These are phyloP conservation scores for Agrilus cyanescens DNA, from an alignment of 2,888 invertebrate genomes.

Conservation along the genomic window DNA sequence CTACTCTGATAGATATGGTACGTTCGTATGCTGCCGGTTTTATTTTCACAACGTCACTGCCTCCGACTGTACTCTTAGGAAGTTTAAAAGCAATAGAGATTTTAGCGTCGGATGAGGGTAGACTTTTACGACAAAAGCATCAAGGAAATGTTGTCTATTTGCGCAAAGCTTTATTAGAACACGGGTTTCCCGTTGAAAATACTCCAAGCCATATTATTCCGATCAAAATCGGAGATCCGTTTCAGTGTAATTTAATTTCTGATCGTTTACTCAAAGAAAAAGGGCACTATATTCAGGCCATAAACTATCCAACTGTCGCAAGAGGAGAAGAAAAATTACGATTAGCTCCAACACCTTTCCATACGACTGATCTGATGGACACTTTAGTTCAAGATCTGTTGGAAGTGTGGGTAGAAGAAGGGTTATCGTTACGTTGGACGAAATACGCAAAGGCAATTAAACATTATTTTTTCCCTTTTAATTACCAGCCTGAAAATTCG, in stretches of 20 bases:
- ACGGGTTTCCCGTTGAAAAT: slow-evolving; percentile 75
- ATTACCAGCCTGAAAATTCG: neutral
- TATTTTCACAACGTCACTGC: slow-evolving; percentile 92
- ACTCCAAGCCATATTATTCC: slow-evolving; percentile 95
- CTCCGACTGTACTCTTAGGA: slow-evolving; percentile 84
- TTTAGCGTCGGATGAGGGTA: slow-evolving; percentile 77
- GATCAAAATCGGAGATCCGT: slow-evolving; percentile 81
- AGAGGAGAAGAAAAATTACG: slow-evolving; percentile 84
- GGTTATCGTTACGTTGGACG: slow-evolving; percentile 53
- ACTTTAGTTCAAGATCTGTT: slow-evolving; percentile 62
- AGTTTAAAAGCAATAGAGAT: slow-evolving; percentile 73
- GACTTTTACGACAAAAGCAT: slow-evolving; percentile 59
- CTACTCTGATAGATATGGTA: slow-evolving; percentile 74
- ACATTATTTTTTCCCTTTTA: slow-evolving; percentile 12
- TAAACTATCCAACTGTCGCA: slow-evolving; percentile 93
- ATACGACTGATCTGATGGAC: slow-evolving; percentile 77
- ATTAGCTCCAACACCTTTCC: slow-evolving; percentile 88
- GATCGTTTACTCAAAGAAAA: slow-evolving; percentile 70
- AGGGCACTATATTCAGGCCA: slow-evolving; percentile 94
- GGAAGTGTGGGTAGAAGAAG: slow-evolving; percentile 67
- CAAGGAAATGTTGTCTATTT: slow-evolving; percentile 82
- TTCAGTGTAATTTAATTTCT: slow-evolving; percentile 66
- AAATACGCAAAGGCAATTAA: slow-evolving; percentile 35
- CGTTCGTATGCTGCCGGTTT: slow-evolving; percentile 94
- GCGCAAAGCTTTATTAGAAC: slow-evolving; percentile 59